Base-by-base conservation (phyloP, 2,888 invertebrate genomes). In the Celastrina argiolus region DNA sequence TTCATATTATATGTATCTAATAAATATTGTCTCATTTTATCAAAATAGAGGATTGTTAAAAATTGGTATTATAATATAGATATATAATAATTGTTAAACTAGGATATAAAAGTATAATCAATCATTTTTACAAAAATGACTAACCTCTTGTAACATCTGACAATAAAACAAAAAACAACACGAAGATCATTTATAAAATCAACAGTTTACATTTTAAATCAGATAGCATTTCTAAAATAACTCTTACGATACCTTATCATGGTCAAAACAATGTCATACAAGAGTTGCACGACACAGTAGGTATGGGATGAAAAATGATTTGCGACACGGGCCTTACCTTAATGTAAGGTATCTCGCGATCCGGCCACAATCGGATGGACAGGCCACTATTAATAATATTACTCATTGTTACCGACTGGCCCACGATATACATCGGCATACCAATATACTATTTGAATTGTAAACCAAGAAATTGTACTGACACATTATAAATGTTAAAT, bases 371-470 rank as follows among this genome's bases (percentile, higher is more conserved):
- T 79, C 82, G 75, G 78, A 78, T 71, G 79, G 89, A 88, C 90
- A 81, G 81, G 70, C 67, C 73, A 74, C 85, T 89, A 91, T 91
- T 91, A 89, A 90, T 90, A 88, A 87, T 87, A 85, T 87, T 84
- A 86, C 75, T 82, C 82, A 81, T 83, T 85, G 85, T 85, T 82
- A 81, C 75, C 77, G 18, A 51, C 51, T 18, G 34, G 76, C 74
- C 59, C 72, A 67, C 69, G 84, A 83, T 83, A 81, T 75, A 75
- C 76, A 84, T 85, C 83, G 76, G 68, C 65, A 59, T 65, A 39
- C 58, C 65, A 39, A 39, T 28, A 39, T 28, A 56, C 22, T 34
- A 65, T 65, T 65, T 56, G 56, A 41, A 65, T 65, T 65, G 65
- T 59, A 28, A 41, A 28, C 26, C 41, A 18, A 39, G 34, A 59